A percentile compares a stretch with the other conserved stretches of the same genome.
These are phyloP conservation scores for Chalcosyrphus nemorum DNA, from an alignment of 2,888 invertebrate species.

Conservation along the genomic window DNA sequence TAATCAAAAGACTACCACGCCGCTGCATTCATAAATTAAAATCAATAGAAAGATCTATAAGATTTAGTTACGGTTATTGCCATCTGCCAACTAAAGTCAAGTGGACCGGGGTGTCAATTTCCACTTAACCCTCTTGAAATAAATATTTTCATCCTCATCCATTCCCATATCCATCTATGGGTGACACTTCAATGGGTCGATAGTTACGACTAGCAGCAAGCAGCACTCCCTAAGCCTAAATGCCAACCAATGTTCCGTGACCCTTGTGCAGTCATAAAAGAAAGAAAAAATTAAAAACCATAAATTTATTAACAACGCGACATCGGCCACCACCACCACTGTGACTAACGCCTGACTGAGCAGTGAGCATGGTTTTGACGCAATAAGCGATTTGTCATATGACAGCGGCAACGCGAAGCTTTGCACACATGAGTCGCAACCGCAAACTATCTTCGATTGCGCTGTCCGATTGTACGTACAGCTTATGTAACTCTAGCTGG, in stretches of 20 bases:
- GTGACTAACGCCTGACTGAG: too few species aligned
- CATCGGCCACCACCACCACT: not conserved
- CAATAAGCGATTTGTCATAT: slow-evolving; percentile 49
- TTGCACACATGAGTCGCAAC: slow-evolving; percentile 22
- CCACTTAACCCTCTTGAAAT: not conserved
- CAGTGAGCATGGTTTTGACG: slow-evolving; percentile 34
- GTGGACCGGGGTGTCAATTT: not conserved
- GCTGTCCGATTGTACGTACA: slow-evolving; percentile 47
- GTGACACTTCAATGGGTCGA: slow-evolving; percentile 5
- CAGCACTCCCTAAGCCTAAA: slow-evolving; percentile 37
- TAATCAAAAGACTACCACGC: too few species aligned
- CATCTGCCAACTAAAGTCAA: not conserved
- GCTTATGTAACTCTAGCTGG: slow-evolving; percentile 34
- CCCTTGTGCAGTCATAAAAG: slow-evolving; percentile 22
- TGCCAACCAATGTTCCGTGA: slow-evolving; percentile 34
- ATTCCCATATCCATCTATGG: slow-evolving; percentile 1
- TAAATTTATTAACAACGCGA: slow-evolving; percentile 36
- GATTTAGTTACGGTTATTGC: too few species aligned
- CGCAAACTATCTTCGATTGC: slow-evolving; percentile 38
- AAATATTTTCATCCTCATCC: not conserved
- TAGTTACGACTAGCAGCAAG: slow-evolving; percentile 13
- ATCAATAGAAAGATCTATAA: too few species aligned
- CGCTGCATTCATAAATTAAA: too few species aligned
- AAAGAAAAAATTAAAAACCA: slow-evolving; percentile 39
- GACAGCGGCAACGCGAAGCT: slow-evolving; percentile 22